These are phyloP conservation scores for Collichthys lucidus DNA, from an alignment of 2,113 vertebrate species.

Conservation along the genomic window DNA sequence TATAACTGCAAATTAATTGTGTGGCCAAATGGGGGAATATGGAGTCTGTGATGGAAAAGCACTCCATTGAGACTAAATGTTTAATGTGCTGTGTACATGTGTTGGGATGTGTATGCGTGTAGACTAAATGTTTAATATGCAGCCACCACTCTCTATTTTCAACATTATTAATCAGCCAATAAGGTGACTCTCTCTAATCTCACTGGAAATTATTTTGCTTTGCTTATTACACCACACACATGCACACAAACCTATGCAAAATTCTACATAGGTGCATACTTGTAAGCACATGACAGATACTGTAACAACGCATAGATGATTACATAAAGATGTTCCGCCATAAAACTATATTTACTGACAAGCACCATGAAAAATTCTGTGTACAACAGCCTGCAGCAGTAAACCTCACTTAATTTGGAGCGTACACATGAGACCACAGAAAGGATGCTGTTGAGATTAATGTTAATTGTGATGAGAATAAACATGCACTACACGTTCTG, in stretches of 20 bases:
- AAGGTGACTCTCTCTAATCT: slow-evolving; percentile 37
- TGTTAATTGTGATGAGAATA: slow-evolving; percentile 4
- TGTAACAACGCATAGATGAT: background rate
- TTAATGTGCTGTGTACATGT: slow-evolving; percentile 44
- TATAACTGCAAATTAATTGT: slow-evolving; percentile 34
- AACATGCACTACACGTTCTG: background rate
- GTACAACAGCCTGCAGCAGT: background rate
- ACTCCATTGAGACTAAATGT: slow-evolving; percentile 37
- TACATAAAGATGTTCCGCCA: background rate
- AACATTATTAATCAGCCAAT: slow-evolving; percentile 69
- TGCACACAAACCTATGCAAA: background rate
- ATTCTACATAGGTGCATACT: background rate
- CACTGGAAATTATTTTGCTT: slow-evolving; percentile 28
- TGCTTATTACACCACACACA: slow-evolving; percentile 4
- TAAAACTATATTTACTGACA: background rate
- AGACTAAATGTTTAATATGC: slow-evolving; percentile 55
- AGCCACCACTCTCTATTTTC: slow-evolving; percentile 42
- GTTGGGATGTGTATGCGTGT: background rate
- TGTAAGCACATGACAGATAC: background rate
- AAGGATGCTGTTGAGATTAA: slow-evolving; percentile 4
- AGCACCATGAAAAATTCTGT: background rate
- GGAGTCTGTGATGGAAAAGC: slow-evolving; percentile 8
- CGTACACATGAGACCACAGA: background rate
- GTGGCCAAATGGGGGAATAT: slow-evolving; percentile 7
- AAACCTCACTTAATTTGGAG: slow-evolving; percentile 13